These are phyloP conservation scores for Pyrrhosoma nymphula DNA, from an alignment of 2,888 invertebrate species.

Conservation along the genomic window DNA sequence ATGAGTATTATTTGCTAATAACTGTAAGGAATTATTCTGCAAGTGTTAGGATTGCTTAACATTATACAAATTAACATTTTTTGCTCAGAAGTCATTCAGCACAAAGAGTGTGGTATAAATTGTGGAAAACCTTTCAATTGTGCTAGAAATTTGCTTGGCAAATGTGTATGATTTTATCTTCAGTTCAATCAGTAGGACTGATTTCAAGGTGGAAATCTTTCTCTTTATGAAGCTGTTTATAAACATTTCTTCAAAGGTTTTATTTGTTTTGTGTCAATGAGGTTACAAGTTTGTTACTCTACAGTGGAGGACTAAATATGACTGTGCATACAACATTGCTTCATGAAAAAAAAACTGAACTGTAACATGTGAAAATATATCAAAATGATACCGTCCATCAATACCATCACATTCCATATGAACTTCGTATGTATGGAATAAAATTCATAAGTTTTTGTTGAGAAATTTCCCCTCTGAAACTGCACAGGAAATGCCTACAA, in stretches of 20 bases:
- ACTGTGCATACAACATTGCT: constrained; percentile 58
- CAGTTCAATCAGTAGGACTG: constrained; percentile 28
- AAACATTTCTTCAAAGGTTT: constrained; percentile 50
- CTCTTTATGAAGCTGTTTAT: neutral
- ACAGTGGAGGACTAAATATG: constrained; percentile 39
- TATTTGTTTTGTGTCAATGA: constrained; percentile 44
- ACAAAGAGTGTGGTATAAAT: constrained; percentile 41
- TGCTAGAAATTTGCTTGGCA: constrained; percentile 6
- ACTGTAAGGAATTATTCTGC: constrained; percentile 38
- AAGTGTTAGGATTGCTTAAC: constrained; percentile 51
- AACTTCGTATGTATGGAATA: constrained; percentile 41
- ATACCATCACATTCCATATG: constrained; percentile 65
- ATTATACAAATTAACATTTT: constrained; percentile 48
- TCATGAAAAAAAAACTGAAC: neutral
- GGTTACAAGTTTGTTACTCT: constrained; percentile 45
- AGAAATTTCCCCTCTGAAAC: constrained; percentile 19
- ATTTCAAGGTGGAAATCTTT: constrained; percentile 38
- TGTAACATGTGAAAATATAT: constrained; percentile 65
- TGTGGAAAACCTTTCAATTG: neutral
- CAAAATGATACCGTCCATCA: constrained; percentile 68
- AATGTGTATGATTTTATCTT: constrained; percentile 40
- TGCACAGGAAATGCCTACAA: constrained; percentile 23
- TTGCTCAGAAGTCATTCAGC: constrained; percentile 48
- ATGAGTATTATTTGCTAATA: constrained; percentile 56
- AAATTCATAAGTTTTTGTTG: constrained; percentile 48